Base-by-base conservation (phyloP, 2,113 vertebrate species). In the Fulica atra region DNA sequence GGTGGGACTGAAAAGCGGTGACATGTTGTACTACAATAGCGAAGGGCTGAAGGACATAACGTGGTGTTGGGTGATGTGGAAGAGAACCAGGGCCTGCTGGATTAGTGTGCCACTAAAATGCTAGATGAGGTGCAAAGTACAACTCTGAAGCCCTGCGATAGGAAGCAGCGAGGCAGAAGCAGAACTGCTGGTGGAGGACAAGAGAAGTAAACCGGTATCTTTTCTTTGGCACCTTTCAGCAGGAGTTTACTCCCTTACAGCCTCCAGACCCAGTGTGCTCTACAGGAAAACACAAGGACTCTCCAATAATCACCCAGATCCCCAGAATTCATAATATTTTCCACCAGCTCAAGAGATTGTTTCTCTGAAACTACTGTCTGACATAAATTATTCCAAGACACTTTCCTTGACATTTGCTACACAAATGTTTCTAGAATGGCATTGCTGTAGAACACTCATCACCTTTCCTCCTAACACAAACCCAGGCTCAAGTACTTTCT, bases 1-100 rank as follows among this genome's bases (percentile, higher is more conserved):
- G 91, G 96, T 93, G 96, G 92, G 86, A 81, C 65, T 97, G 95
- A 97, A 17, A 76, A 81, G 96, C 57, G 83, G 96, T 96, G 95
- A 97, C 95, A 95, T 92, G 80, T 94, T 95, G 90, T 79, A 92
- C 95, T 88, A 93, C 85, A 90, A 54, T 5, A 21, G 12, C 1
- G 3, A 86, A 86, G 90, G 82, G 92, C 82, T 13, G 8, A 33
- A 86, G 82, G 88, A 94, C 64, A 16, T 74, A 94, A 83, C 19
- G 2, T 53, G 21, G 96, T 93, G 96, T 95, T 48, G 92, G 5
- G 17, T 96, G 96, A 97, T 73, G 82, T 33, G 95, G 82, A 90
- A 74, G 88, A 86, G 93, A 86, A 68, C 5, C 40, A 68, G 86
- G 69, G 56, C 83, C 40, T 59, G 1, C 36, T 8, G 87, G 74